Evolutionary conservation across 2,113 vertebrate species (phyloP), one percentile per base, ranked within the genome.

Genomic region (Chamaea fasciata): DNA sequence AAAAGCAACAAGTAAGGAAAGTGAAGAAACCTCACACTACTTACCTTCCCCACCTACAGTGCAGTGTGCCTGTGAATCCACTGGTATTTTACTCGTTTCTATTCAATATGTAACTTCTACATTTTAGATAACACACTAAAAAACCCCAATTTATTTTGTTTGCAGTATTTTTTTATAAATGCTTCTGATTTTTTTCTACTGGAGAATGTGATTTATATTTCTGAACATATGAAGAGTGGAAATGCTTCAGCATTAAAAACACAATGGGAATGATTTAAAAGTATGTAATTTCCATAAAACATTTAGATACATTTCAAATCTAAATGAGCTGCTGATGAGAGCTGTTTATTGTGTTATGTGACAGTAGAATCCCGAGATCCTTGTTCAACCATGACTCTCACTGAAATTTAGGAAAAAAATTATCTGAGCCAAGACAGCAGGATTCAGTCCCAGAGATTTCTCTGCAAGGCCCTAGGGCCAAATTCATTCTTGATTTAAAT

Each of bases 401-500:
- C 18, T 62, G 63, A 95, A 95, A 91, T 82, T 85, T 55, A 76
- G 67, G 50, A 89, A 73, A 31, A 31, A 83, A 69, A 8, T 69
- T 87, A 10, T 57, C 73, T 50, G 26, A 95, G 68, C 49, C 56
- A 64, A 74, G 83, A 69, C 49, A 78, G 65, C 53, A 71, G 46
- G 89, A 84, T 68, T 86, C 37, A 62, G 62, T 76, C 41, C 12
- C 64, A 79, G 52, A 42, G 37, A 74, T 53, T 81, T 75, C 81
- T 91, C 71, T 82, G 53, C 59, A 50, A 75, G 65, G 49, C 91
- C 62, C 69, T 79, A 31, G 57, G 63, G 69, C 53, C 69, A 85
- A 70, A 87, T 96, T 90, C 41, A 19, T 73, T 46, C 21, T 90
- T 67, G 83, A 96, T 94, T 96, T 95, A 92, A 69, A 93, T 83